Conservation (phyloP, 1,140 invertebrate species). For the Atta cephalotes region DNA sequence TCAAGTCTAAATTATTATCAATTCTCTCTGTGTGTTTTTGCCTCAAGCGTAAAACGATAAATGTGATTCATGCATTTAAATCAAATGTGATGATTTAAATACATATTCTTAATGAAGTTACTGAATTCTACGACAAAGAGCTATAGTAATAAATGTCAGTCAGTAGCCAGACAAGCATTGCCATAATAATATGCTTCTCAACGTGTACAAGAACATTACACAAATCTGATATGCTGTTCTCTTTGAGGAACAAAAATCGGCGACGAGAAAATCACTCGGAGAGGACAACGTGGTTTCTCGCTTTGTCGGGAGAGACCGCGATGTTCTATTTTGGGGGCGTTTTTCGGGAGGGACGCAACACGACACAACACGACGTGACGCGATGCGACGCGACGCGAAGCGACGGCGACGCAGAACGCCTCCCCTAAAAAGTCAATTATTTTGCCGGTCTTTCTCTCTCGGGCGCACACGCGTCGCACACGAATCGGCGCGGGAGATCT, state of each 20-base stretch:
- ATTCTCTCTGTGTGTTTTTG: not conserved
- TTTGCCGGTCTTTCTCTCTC: conserved; percentile 37
- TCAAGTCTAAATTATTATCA: conserved; percentile 1
- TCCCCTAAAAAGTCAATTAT: conserved; percentile 72
- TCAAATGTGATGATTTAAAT: not conserved
- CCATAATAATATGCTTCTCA: not conserved
- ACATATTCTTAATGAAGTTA: not conserved
- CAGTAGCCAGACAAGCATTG: conserved; percentile 6
- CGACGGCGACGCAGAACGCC: conserved; percentile 12
- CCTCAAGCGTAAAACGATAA: not conserved
- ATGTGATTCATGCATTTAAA: not conserved
- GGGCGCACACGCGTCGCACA: not conserved
- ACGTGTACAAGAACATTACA: conserved; percentile 15
- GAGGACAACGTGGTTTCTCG: conserved; percentile 18
- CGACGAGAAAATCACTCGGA: conserved; percentile 23
- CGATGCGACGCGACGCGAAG: conserved; percentile 7
- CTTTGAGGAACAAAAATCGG: conserved; percentile 37
- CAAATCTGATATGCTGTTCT: not conserved
- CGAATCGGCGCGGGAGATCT: conserved; percentile 61
- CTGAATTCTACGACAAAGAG: conserved; percentile 3
- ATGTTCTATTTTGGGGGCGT: conserved; percentile 62
- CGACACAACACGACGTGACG: conserved; percentile 18
- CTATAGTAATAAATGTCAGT: not conserved
- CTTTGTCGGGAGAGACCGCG: conserved; percentile 26
- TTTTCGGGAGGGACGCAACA: conserved; percentile 50